Conservation (phyloP, 37 sponge, comb jelly and placozoan species). For the Beroe forskalii region DNA sequence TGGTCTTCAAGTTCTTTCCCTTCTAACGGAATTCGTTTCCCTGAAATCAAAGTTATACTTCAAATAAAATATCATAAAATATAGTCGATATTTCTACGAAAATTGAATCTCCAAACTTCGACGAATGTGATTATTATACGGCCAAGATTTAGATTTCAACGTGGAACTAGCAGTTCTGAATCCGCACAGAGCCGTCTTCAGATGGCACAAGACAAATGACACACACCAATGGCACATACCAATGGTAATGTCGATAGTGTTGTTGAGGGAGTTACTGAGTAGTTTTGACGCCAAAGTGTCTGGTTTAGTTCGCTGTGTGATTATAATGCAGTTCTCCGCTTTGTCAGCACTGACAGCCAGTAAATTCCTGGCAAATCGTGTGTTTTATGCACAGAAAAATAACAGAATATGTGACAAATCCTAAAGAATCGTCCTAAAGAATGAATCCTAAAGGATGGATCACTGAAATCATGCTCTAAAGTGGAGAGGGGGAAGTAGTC, state of each 20-base stretch:
- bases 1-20: slow-evolving; percentile 90
- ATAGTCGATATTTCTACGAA: too few species aligned
- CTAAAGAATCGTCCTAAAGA: too few species aligned
- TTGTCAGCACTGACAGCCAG: slow-evolving; percentile 55
- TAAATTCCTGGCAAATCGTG: slow-evolving; percentile 46
- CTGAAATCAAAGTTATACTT: too few species aligned
- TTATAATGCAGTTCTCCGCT: slow-evolving; percentile 48
- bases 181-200: neutral
- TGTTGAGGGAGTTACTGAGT: slow-evolving; percentile 20
- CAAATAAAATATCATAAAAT: neutral
- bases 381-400: neutral
- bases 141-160: too few species aligned
- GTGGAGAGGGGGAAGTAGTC: too few species aligned
- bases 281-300: slow-evolving; percentile 43
- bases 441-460: too few species aligned
- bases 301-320: slow-evolving; percentile 60
- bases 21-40: slow-evolving; percentile 78
- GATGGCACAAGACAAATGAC: too few species aligned
- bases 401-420: too few species aligned
- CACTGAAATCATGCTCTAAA: too few species aligned
- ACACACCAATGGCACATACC: too few species aligned
- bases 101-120: too few species aligned
- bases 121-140: too few species aligned
- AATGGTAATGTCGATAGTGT: slow-evolving; percentile 61
- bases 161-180: slow-evolving; percentile 68